Base-by-base conservation (phyloP, 2,888 invertebrate species). In the Dryomyza anilis region DNA sequence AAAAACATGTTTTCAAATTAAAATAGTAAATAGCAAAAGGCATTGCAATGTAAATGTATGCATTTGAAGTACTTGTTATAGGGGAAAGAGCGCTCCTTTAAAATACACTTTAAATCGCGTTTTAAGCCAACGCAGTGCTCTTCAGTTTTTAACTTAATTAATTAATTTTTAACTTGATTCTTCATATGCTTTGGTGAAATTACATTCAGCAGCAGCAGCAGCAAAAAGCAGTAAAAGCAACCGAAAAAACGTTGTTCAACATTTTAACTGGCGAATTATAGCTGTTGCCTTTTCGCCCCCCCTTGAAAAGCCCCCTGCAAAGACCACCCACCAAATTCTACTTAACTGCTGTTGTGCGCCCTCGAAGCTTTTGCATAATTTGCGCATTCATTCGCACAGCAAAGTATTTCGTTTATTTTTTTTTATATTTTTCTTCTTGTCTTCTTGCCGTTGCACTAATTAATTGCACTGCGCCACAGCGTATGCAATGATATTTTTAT, bases 381-480 rank as follows among this genome's bases (percentile, higher is more conserved):
- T 27, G 29, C 29, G 29, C 52, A 5, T n/a, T n/a, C n/a, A n/a
- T n/a, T n/a, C n/a, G n/a, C n/a, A n/a, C n/a, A n/a, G n/a, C n/a
- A n/a, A n/a, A n/a, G n/a, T n/a, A n/a, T n/a, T n/a, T n/a, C n/a
- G n/a, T n/a, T n/a, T n/a, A 21, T 50, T 21, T 23, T 23, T 36
- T 14, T 36, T 36, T 33, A 19, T 3, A 29, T 60, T 50, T 60
- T n/a, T 59, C 19, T 58, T 29, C 14, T 30, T 46, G 46, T 48
- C 14, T 33, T 52, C 16, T 12, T 14, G n/a, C 50, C 23, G n/a
- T 50, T 50, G 50, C 27, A 39, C 50, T 60, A 60, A 60, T 60
- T 50, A 60, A 60, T 60, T 60, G 60, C 59, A 29, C 30, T 59
- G 48, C 59, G 57, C 57, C 57, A 45, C 63, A 27, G 46, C 48